Percentiles rank a stretch among this genome's conserved stretches.
Evolutionary conservation across 2,888 invertebrate genomes (phyloP).

Genomic region (Hydroisotoma schaefferi): DNA sequence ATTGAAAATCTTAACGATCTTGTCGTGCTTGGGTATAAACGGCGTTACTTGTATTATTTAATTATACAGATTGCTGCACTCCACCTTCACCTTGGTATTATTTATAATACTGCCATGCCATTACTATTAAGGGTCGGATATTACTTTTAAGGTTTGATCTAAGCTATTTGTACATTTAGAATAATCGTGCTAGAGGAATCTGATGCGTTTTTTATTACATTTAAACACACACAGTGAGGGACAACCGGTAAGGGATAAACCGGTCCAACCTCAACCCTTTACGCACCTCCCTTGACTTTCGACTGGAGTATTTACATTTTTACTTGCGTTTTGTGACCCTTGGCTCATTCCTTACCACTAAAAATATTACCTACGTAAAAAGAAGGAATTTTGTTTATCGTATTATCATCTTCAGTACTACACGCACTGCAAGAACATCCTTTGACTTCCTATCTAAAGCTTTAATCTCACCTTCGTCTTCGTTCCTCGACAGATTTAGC

Average conservation of each 20-base stretch:
- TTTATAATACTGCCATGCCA: not conserved
- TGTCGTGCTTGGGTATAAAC: constrained; percentile 6
- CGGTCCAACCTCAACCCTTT: not conserved
- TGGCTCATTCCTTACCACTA: not conserved
- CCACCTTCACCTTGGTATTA: not conserved
- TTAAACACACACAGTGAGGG: not conserved
- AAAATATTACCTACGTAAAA: too few species aligned
- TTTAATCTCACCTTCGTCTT: too few species aligned
- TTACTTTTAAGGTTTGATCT: too few species aligned
- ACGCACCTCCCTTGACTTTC: constrained; percentile 3
- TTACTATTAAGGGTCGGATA: not conserved
- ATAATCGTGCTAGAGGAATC: not conserved
- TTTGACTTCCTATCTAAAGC: constrained; percentile 12
- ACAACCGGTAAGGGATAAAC: too few species aligned
- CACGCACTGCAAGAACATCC: constrained; percentile 12
- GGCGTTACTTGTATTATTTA: constrained; percentile 2
- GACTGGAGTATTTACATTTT: constrained; percentile 9
- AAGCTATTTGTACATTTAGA: not conserved
- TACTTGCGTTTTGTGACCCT: constrained; percentile 12
- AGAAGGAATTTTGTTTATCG: constrained; percentile 16
- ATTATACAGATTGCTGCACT: not conserved
- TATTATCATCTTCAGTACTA: constrained; percentile 4
- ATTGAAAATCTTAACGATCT: constrained; percentile 10
- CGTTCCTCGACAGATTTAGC: too few species aligned
- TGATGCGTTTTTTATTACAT: not conserved